Base-by-base conservation (phyloP, 2,113 vertebrate species). In the Bubo bubo region DNA sequence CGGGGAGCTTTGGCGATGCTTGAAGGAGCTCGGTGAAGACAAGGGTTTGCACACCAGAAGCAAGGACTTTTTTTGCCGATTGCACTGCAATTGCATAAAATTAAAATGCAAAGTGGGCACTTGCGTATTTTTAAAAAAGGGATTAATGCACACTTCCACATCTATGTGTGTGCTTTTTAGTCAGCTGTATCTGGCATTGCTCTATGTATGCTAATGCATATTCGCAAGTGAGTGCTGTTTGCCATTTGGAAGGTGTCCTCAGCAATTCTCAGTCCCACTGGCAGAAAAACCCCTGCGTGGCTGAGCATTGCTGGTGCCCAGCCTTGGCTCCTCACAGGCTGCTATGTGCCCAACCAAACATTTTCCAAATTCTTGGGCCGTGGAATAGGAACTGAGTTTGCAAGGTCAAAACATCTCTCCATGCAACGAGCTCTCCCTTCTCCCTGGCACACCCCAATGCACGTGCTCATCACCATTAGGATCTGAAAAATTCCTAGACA, bases 211-310 rank as follows among this genome's bases (percentile, higher is more conserved):
- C 59, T 68, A n/a, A 70, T 68, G 70, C 6, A 5, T 7, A 52
- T 41, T 73, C 47, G 2, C 26, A 2, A 76, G 58, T 50, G 37
- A 66, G 81, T 10, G 6, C 71, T 45, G 82, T 72, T 91, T 95
- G 88, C 96, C 75, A 97, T 77, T 87, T 92, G 90, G 66, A 97
- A 87, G 50, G 41, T 37, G 45, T 83, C 64, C 86, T n/a, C 47
- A 21, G 52, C 52, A 50, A 39, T 82, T 90, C 62, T 90, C 22
- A 2, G 32, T 41, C 47, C 77, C 43, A 9, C 9, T 92, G 90
- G 90, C 81, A 94, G 60, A 17, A 60, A 47, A 81, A 15, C 8
- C 21, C 27, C 41, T 17, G 28, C 0, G 3, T 56, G 91, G 72
- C 79, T 66, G 76, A 24, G 83, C 56, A 10, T 1, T 28, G 55